Conservation (phyloP, 2,797 vertebrate species). For the Tadarida brasiliensis region DNA sequence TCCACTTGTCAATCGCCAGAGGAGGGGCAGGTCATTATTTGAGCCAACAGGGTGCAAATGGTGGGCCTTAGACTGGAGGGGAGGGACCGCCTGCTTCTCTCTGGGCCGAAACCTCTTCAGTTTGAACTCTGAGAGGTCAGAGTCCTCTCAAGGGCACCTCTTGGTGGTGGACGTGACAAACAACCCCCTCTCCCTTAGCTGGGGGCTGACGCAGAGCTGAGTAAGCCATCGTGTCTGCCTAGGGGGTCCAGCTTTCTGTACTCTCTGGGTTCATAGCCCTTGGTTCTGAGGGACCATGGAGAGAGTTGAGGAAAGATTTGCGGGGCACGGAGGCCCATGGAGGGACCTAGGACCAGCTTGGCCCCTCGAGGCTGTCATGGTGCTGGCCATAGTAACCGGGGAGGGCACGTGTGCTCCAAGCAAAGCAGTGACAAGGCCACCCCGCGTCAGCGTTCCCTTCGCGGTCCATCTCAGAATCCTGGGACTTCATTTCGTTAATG, state of each 20-base stretch:
- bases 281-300: neutral
- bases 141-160: accelerated
- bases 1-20: neutral
- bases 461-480: neutral
- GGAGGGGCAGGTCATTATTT: neutral
- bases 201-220: neutral
- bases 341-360: neutral
- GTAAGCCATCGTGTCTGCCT: neutral
- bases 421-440: neutral
- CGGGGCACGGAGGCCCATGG: accelerated
- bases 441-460: neutral
- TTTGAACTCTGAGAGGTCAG: neutral
- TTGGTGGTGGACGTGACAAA: neutral
- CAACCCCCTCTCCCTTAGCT: too few species aligned
- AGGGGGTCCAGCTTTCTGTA: neutral
- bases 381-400: accelerated
- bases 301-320: neutral
- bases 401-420: neutral
- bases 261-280: neutral
- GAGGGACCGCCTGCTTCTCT: neutral
- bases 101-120: neutral
- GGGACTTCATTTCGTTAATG: neutral
- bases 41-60: neutral
- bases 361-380: neutral
- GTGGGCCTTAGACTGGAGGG: neutral